Base-by-base conservation (phyloP, 2,888 invertebrate genomes). In the Mallateleia sp. region DNA sequence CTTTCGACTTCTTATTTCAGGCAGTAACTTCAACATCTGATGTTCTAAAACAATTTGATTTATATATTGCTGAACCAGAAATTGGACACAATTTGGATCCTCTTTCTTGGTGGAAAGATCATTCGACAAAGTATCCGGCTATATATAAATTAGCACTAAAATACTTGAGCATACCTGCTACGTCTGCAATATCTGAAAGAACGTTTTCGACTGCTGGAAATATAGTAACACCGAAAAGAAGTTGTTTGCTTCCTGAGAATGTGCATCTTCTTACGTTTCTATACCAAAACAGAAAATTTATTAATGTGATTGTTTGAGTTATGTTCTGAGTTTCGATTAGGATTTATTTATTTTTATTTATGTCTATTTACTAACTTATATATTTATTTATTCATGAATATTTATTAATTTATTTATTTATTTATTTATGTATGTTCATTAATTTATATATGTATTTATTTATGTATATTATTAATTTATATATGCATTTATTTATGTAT, bases 1-100 rank as follows among this genome's bases (percentile, higher is more conserved):
- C 58, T 54, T 58, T 62, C 20, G 74, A 74, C 50, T 62, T 50
- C 34, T 62, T 74, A 74, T 74, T 74, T 62, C 34, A 74, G 32
- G 7, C 45, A 62, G 6, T 28, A 62, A 28, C 11, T 28, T 18
- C 62, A 25, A 32, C 11, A n/a, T 14, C 52, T 24, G 47, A 58
- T 38, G 28, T 28, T 20, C 9, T 24, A 14, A 22, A 34, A n/a
- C 72, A 60, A 42, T 60, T 74, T 32, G n/a, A 58, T 8, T n/a
- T 24, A 14, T 79, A 79, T 38, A 24, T 71, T 14, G 45, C 28
- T 38, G 79, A 79, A 71, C 71, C 62, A 25, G 47, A 69, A 58
- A 60, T 79, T 38, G 52, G 58, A 14, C 42, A 60, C 28, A 62
- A 75, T 24, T 28, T 64, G 22, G 47, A 75, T 64, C 74, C 74